Conservation (phyloP, 2,113 vertebrate genomes). For the Piaya cayana region DNA sequence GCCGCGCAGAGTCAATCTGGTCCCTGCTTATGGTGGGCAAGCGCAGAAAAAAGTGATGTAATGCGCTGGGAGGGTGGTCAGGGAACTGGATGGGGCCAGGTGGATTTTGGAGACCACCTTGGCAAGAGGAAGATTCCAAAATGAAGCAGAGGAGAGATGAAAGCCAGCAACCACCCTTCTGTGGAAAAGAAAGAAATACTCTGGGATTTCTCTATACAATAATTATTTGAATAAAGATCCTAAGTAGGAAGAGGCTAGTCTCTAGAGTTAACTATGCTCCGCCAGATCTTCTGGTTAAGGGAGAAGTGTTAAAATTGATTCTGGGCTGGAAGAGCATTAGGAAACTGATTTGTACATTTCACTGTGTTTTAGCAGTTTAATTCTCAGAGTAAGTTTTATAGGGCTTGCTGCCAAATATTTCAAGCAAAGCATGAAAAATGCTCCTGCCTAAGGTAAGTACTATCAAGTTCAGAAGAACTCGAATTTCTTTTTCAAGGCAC, state of each 20-base stretch:
- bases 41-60: neutral
- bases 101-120: neutral
- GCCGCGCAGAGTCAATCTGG: neutral
- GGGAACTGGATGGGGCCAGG: rapidly evolving
- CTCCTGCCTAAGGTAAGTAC: neutral
- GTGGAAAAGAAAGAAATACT: neutral
- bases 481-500: neutral
- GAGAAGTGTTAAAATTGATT: neutral
- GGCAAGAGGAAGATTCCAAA: neutral
- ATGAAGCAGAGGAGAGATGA: neutral
- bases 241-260: neutral
- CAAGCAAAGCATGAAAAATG: neutral
- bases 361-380: neutral
- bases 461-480: neutral
- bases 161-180: neutral
- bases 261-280: neutral
- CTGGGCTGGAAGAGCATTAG: neutral
- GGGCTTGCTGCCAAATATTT: neutral
- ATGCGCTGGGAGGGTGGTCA: neutral
- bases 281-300: neutral
- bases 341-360: neutral
- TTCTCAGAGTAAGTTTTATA: neutral
- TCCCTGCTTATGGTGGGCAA: neutral
- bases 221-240: rapidly evolving
- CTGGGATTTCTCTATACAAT: neutral